phyloP scores from a whole-genome alignment of 2,797 vertebrate species.

The Tapirus indicus region DNA sequence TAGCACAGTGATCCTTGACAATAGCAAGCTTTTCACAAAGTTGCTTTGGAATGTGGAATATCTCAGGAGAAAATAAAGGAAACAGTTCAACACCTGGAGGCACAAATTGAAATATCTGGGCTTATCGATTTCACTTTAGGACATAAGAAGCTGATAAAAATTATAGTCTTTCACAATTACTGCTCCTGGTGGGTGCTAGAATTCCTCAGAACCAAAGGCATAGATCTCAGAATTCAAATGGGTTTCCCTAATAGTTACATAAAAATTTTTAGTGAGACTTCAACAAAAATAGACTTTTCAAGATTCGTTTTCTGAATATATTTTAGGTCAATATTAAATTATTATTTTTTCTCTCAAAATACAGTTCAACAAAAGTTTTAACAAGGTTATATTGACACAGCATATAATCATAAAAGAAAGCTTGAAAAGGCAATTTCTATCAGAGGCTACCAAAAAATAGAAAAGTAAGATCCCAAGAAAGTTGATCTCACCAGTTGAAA shows the following conservation, averaged over 20 bases:
- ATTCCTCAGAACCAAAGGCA: background rate
- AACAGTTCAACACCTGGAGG: background rate
- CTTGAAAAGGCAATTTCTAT: background rate
- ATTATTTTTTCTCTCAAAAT: background rate
- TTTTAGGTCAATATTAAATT: background rate
- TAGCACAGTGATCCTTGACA: constrained; percentile 37
- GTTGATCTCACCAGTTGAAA: background rate
- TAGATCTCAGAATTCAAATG: background rate
- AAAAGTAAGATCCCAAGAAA: constrained; percentile 27
- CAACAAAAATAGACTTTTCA: background rate
- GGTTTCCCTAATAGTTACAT: background rate
- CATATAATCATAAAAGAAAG: constrained; percentile 42
- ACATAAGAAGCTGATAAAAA: background rate
- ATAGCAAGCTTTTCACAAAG: constrained; percentile 29
- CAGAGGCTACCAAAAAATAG: background rate
- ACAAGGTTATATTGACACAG: background rate
- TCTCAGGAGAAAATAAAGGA: background rate
- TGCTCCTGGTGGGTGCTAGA: background rate
- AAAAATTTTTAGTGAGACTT: background rate
- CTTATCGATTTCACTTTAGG: background rate
- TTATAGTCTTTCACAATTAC: background rate
- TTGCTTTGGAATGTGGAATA: constrained; percentile 3
- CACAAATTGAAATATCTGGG: background rate
- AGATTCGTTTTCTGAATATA: constrained; percentile 20
- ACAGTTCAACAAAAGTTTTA: constrained; percentile 12